Base-by-base conservation (phyloP, 2,888 invertebrate genomes). In the Sesia bembeciformis region DNA sequence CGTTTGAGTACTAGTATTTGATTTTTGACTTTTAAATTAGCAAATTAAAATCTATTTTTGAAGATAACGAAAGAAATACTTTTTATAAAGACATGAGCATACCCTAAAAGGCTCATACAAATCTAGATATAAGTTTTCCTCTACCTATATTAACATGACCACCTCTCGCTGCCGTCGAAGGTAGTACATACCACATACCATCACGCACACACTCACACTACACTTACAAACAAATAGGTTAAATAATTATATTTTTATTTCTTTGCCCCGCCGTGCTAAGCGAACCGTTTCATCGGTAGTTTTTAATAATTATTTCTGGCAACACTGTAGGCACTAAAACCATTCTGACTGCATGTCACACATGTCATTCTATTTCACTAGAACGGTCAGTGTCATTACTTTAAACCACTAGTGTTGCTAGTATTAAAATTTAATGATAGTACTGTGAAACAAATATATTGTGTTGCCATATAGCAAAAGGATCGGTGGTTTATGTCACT, bases 251-350 rank as follows among this genome's bases (percentile, higher is more conserved):
- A 41, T 54, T 38, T 41, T 39, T 40, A 40, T 38, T 50, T 42
- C n/a, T 56, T 59, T 64, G 62, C 70, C 73, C 78, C 81, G 79
- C 81, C 80, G 75, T 76, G 78, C 76, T 76, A 75, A 72, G 68
- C 74, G 62, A 61, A 67, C 71, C 66, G 52, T 55, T 42, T 57
- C 46, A 43, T 23, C 23, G 23, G 23, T 23, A 23, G 23, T 23
- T 23, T 23, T 23, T 23, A 23, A 23, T 23, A 23, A 23, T 23
- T 23, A 23, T 23, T 23, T 23, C 23, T 23, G 23, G 23, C 23
- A 23, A 23, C 23, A 23, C 23, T 23, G 23, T 23, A 23, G 23
- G 23, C 23, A 23, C 23, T 23, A 23, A 23, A 23, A 23, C 23
- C 23, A 23, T 23, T 23, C 23, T 23, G 23, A 23, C 1, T 23